Base-by-base conservation (phyloP, 1,140 invertebrate species). In the Monochamus saltuarius region DNA sequence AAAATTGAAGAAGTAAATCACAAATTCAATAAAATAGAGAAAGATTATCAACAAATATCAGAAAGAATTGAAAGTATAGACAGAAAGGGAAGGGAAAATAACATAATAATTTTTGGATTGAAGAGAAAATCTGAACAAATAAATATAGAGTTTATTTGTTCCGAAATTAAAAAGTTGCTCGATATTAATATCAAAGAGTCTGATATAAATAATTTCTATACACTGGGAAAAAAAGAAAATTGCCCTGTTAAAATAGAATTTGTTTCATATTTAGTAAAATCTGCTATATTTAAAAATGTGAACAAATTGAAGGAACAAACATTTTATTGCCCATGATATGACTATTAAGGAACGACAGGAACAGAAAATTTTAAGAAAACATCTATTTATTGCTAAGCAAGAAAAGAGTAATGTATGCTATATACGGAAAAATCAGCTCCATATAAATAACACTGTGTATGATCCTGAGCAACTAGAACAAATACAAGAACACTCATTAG, bases 381-480 rank as follows among this genome's bases (percentile, higher is more conserved):
- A n/a, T 13, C 7, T 40, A n/a, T 13, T 16, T 13, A 16, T 40
- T n/a, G 39, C 11, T 7, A 16, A 40, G 14, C 39, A 13, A 16
- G 39, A 40, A 40, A 16, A 47, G 16, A 47, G 45, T 14, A 47
- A 47, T 17, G 13, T 17, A 19, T 47, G 45, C 14, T 47, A 4
- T 14, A 47, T 40, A 13, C 45, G 19, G 6, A 16, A 19, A 47
- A 47, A 19, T 47, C 13, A 47, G 16, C 13, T 40, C 8, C 7
- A 13, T 16, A 7, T n/a, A 47, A 47, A 47, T 47, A 14, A 13
- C 7, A 47, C 11, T 11, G 19, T 47, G 45, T 16, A 47, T 11
- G 13, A 47, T 47, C 8, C 7, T 8, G 13, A 47, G 45, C 13
- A 47, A 17, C 14, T 17, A 47, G 45, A 47, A 6, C 14, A 47